Evolutionary conservation across 1,140 invertebrate species (phyloP), one percentile per base, ranked within the genome.

Genomic region (Panagrolaimus sp.): DNA sequence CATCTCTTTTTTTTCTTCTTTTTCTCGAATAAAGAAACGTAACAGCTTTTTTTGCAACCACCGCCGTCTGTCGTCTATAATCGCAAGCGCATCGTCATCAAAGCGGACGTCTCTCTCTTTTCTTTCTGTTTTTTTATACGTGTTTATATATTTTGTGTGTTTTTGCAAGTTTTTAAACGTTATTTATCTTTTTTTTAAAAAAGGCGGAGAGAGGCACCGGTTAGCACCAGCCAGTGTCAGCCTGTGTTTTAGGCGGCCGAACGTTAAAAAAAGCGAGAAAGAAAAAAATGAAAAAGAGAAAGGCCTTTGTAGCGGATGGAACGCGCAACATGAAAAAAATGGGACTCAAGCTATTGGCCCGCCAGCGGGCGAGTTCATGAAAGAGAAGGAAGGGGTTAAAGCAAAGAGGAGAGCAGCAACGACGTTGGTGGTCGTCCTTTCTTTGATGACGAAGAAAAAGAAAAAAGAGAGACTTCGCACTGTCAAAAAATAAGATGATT

Each of bases 171-270:
- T 57, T 57, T 57, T 57, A 57, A 20, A 20, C 51, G 20, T 57
- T 27, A 57, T 57, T 57, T 27, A 38, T 38, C 31, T 38, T 38
- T 38, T 38, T 38, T 38, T 38, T 38, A 38, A 38, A 57, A 57
- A 57, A 27, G 51, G 51, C 51, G 51, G 51, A 27, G 51, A 25
- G 51, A 27, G 51, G 27, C 51, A 57, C 51, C 14, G 51, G 27
- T 27, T 57, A 57, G 51, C 51, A 57, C 51, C 51, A 57, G 51
- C n/a, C 51, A 57, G 14, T 14, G 51, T 9, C 51, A 20, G 51
- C n/a, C 51, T 25, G 13, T 57, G 51, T 57, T 57, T 38, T 57
- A n/a, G 51, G 51, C 20, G 51, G 51, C 51, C 51, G 51, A 57
- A 57, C 27, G 20, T 57, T 20, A 20, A 27, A 20, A 57, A 57